phyloP scores from a whole-genome alignment of 2,888 invertebrate genomes.

The Cantharis nigra region DNA sequence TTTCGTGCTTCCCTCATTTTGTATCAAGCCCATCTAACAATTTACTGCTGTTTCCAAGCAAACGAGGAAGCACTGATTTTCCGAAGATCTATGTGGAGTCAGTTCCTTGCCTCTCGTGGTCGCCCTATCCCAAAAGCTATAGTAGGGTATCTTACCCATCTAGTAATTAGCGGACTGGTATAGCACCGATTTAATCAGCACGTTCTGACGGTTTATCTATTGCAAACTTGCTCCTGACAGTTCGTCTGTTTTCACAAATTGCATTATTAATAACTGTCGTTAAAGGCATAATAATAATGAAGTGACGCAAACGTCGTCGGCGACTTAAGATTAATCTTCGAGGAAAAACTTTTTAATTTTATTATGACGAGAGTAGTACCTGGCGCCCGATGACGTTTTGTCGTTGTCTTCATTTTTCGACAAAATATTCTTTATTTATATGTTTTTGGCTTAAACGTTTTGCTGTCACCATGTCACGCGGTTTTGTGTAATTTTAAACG shows the following conservation, averaged over 20 bases:
- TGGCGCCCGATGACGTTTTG: not conserved
- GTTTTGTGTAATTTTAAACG: not conserved
- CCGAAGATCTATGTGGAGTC: constrained; percentile 20
- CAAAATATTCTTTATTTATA: not conserved
- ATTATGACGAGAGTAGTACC: not conserved
- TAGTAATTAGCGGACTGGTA: constrained; percentile 24
- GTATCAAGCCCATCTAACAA: constrained; percentile 24
- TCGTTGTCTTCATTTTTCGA: not conserved
- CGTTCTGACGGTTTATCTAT: constrained; percentile 26
- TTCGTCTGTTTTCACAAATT: constrained; percentile 36
- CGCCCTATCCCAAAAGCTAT: constrained; percentile 9
- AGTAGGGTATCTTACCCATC: constrained; percentile 21
- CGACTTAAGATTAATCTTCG: not conserved
- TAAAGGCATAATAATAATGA: not conserved
- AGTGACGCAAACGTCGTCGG: not conserved
- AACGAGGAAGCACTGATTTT: constrained; percentile 26
- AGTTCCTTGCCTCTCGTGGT: constrained; percentile 4
- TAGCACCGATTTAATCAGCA: constrained; percentile 26
- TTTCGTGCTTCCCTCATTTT: constrained; percentile 24
- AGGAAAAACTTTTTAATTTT: not conserved
- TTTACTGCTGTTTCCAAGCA: constrained; percentile 27
- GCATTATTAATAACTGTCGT: constrained; percentile 30
- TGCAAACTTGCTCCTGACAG: constrained; percentile 36
- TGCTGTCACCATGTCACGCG: not conserved
- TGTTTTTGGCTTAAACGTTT: not conserved